Base-by-base conservation (phyloP, 2,888 invertebrate species). In the Cordilura impudica region DNA sequence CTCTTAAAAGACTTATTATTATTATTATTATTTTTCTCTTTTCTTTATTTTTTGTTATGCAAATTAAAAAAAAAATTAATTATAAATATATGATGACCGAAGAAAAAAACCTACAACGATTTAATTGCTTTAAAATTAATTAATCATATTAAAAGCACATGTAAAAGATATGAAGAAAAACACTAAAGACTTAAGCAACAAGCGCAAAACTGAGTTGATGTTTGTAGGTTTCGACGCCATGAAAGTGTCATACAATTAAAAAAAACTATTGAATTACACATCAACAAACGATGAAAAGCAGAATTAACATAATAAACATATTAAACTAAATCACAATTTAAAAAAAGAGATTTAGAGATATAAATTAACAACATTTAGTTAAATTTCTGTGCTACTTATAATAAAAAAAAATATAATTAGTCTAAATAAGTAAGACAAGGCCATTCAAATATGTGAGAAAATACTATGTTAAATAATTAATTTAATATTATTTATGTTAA, bases 121-220 rank as follows among this genome's bases (percentile, higher is more conserved):
- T 39, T 39, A 39, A 39, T 39, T 39, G 35, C 35, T 39, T 39
- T 39, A 39, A 39, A 39, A 39, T 39, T n/a, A 39, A 39, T 39
- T 39, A n/a, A 35, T 35, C 12, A 35, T 3, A 12, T 12, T 35
- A 12, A 39, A n/a, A 2, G n/a, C n/a, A 39, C n/a, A 39, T 12
- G 4, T 26, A 26, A n/a, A 26, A 26, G 26, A 26, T 26, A 26
- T n/a, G 5, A 23, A 21, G 5, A 8, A 19, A 19, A n/a, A 54
- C 18, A 56, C 56, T 31, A 56, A 56, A 56, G 56, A 56, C 12
- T 56, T 56, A 56, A 35, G 56, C 29, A 56, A 56, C 54, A 31
- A 31, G 16, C 31, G 7, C 10, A 35, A 12, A 35, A 35, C 10
- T 12, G 12, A 2, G 35, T 35, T 12, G 3, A 10, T 35, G 12